phyloP scores from a whole-genome alignment of 2,113 vertebrate species.

The Balaenoptera acutorostrata region DNA sequence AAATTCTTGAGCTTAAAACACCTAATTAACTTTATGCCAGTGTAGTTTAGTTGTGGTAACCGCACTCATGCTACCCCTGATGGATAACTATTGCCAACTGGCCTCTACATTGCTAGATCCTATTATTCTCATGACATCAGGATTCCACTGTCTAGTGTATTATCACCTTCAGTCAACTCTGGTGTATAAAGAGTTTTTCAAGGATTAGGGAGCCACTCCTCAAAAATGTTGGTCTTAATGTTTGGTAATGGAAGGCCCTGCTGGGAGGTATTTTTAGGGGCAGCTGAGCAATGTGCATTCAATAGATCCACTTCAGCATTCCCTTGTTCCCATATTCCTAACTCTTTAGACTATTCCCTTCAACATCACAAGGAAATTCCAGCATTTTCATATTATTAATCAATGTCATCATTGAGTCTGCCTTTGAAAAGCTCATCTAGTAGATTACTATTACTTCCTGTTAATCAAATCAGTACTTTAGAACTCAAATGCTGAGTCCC shows the following conservation, averaged over 20 bases:
- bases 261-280: neutral
- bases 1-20: constrained; percentile 27
- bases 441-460: neutral
- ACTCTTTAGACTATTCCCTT: neutral
- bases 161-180: neutral
- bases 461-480: neutral
- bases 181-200: neutral
- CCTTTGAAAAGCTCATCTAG: neutral
- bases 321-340: no score
- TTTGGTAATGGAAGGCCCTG: neutral
- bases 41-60: constrained; percentile 23
- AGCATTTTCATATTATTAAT: neutral
- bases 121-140: neutral
- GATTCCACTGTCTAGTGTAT: neutral
- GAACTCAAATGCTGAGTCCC: neutral
- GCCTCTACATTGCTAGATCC: neutral
- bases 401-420: neutral
- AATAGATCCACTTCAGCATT: neutral
- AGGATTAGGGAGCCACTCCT: neutral
- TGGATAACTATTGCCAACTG: constrained; percentile 7
- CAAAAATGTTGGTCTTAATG: neutral
- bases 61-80: neutral
- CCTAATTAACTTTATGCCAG: constrained; percentile 36
- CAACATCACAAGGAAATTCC: neutral
- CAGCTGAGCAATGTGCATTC: neutral